These are phyloP conservation scores for Cranoglanis bouderius DNA, from an alignment of 2,113 vertebrate genomes.

Conservation along the genomic window DNA sequence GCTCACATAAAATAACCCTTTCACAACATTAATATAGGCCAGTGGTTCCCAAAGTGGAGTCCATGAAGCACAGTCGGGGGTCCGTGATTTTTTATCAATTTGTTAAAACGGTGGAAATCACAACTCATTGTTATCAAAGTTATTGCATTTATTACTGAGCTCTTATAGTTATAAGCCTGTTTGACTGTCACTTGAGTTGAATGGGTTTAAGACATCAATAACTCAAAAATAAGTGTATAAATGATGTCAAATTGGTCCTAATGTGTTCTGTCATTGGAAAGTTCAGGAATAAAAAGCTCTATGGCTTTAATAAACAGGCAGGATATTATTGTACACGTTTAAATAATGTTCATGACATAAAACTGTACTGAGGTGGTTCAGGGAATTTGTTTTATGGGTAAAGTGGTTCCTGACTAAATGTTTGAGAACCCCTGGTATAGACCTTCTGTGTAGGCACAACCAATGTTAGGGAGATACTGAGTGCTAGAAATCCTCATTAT, in stretches of 20 bases:
- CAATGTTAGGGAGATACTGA: not conserved
- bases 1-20: not conserved
- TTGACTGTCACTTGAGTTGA: constrained; percentile 2
- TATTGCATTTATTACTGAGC: not conserved
- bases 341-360: not conserved
- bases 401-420: not conserved
- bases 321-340: not conserved
- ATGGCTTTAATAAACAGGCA: not conserved
- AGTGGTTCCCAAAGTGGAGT: not conserved
- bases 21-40: not conserved
- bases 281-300: not conserved
- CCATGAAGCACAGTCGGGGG: not conserved
- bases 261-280: not conserved
- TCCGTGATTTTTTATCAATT: not conserved
- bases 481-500: not conserved
- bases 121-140: not conserved
- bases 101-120: not conserved
- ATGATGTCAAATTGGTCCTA: not conserved
- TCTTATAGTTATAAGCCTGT: not conserved
- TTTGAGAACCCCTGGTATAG: not conserved
- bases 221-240: not conserved
- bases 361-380: not conserved
- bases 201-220: not conserved
- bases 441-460: constrained; percentile 31
- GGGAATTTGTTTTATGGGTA: not conserved